Percentiles rank a stretch among this genome's conserved stretches.
Conservation (phyloP, 64 coral and sea anemone genomes). For the Trachythela sp. region DNA sequence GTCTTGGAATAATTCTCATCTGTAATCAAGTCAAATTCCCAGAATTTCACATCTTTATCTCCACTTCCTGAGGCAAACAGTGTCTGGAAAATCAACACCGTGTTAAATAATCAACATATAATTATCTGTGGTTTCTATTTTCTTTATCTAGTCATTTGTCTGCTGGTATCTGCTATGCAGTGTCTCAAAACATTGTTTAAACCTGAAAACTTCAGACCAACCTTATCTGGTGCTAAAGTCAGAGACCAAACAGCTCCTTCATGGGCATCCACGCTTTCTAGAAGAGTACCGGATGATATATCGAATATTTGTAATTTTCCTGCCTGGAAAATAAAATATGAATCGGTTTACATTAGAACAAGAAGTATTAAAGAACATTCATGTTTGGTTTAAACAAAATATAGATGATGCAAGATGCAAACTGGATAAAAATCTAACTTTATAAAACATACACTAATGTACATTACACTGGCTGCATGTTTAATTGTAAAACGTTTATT, state of each 20-base stretch:
- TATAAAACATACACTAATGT: too few species aligned
- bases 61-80: conserved; percentile 95
- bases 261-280: conserved; percentile 95
- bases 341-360: too few species aligned
- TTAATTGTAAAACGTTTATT: too few species aligned
- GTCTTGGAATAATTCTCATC: conserved; percentile 68
- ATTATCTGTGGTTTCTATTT: too few species aligned
- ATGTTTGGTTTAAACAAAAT: too few species aligned
- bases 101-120: neutral
- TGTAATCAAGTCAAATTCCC: conserved; percentile 93
- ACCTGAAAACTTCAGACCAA: neutral
- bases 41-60: conserved; percentile 86
- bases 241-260: conserved; percentile 81
- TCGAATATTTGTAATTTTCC: conserved; percentile 82
- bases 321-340: conserved; percentile 33
- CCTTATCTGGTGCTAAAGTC: conserved; percentile 76
- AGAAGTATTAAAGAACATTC: too few species aligned
- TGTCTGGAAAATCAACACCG: conserved; percentile 56
- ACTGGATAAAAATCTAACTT: too few species aligned
- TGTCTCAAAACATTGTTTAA: neutral
- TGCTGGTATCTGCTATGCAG: too few species aligned
- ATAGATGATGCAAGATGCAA: too few species aligned
- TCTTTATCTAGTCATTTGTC: too few species aligned
- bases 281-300: conserved; percentile 72
- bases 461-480: too few species aligned